phyloP scores from a whole-genome alignment of 2,888 invertebrate species.

The Acleris emargana region DNA sequence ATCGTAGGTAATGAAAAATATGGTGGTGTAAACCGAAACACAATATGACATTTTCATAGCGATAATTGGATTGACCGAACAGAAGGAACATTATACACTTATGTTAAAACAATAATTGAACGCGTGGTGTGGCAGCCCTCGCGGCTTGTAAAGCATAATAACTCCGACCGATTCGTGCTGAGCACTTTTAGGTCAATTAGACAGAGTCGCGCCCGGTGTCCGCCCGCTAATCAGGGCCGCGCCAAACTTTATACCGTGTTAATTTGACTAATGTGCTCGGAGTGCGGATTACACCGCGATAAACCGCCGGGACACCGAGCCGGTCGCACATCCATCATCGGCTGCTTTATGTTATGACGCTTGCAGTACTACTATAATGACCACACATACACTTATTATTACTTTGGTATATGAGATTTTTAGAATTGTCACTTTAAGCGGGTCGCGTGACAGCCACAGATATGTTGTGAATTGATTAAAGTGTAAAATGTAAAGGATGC shows the following conservation, averaged over 20 bases:
- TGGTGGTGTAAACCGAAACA: too few relatives aligned
- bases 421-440: constrained; percentile 14
- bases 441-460: constrained; percentile 20
- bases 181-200: constrained; percentile 84
- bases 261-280: constrained; percentile 82
- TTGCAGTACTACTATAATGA: neutral
- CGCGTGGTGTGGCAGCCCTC: constrained; percentile 60
- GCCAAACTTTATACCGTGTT: constrained; percentile 81
- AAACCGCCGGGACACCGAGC: constrained; percentile 49
- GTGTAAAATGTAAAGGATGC: constrained; percentile 28
- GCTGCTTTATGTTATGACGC: constrained; percentile 7
- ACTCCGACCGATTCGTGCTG: constrained; percentile 81
- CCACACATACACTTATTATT: neutral
- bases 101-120: neutral
- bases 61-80: neutral
- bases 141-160: constrained; percentile 59
- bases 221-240: constrained; percentile 75
- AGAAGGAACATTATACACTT: neutral
- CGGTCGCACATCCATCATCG: constrained; percentile 3
- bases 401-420: neutral
- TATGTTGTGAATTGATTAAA: constrained; percentile 31
- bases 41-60: neutral
- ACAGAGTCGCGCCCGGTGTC: constrained; percentile 72
- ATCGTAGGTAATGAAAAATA: too few relatives aligned
- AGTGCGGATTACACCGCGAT: constrained; percentile 63